Conservation (phyloP, 2,113 vertebrate genomes). For the Butastur rufipennis region DNA sequence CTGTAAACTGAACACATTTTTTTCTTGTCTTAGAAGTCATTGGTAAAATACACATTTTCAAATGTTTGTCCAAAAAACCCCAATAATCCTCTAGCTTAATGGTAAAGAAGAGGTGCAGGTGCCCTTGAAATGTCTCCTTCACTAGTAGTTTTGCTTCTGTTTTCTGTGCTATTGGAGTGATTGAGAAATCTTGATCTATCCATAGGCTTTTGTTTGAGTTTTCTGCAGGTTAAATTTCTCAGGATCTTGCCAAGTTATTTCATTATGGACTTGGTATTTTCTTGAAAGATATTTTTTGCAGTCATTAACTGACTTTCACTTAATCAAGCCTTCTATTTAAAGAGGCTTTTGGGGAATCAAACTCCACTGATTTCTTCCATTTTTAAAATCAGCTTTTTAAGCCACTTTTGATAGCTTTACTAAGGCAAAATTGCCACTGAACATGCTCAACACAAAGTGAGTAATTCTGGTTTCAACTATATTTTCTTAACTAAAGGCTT, state of each 20-base stretch:
- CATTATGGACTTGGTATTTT: conserved; percentile 47
- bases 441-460: neutral
- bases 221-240: conserved; percentile 39
- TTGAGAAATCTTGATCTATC: neutral
- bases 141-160: neutral
- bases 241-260: conserved; percentile 17
- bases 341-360: neutral
- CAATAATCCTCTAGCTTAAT: neutral
- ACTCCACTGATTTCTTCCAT: neutral
- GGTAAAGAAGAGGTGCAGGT: neutral
- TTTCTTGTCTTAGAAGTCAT: neutral
- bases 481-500: neutral
- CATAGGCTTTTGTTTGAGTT: neutral
- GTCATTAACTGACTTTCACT: conserved; percentile 8
- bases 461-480: neutral
- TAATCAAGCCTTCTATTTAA: conserved; percentile 29
- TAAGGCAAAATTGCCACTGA: neutral
- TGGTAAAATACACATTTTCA: neutral
- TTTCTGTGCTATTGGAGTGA: neutral
- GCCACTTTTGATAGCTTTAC: neutral
- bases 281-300: conserved; percentile 36
- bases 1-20: neutral
- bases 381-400: neutral
- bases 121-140: neutral
- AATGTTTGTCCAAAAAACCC: neutral